A percentile compares a stretch with the other conserved stretches of the same genome.
Evolutionary conservation across 2,113 vertebrate genomes (phyloP).

Genomic region (Zosterops pallidus): DNA sequence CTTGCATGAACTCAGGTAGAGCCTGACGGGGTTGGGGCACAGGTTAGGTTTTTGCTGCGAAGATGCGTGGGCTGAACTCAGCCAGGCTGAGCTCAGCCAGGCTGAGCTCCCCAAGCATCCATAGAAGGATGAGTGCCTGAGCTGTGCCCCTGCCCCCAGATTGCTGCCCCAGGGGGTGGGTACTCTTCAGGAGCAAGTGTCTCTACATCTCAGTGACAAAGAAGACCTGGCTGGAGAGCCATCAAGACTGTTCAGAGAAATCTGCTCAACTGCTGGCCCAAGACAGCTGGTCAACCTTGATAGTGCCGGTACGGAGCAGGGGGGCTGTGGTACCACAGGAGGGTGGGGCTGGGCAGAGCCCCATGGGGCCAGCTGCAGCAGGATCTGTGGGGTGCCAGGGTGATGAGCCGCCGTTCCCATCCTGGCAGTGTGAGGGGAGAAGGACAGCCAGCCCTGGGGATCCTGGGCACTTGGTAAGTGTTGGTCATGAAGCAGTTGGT

Average conservation of each 20-base stretch:
- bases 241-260: fast-evolving
- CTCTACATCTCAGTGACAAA: neutral
- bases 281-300: fast-evolving
- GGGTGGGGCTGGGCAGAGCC: neutral
- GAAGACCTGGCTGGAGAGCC: fast-evolving
- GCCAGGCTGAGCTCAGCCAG: neutral
- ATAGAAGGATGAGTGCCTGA: fast-evolving
- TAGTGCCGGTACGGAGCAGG: neutral
- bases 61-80: fast-evolving
- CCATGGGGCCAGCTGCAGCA: fast-evolving
- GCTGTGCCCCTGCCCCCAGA: neutral
- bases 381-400: neutral
- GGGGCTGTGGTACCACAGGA: neutral
- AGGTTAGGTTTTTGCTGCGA: fast-evolving
- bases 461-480: neutral
- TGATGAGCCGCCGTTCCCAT: fast-evolving
- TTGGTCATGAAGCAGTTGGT: fast-evolving
- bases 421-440: no score
- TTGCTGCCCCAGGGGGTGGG: neutral
- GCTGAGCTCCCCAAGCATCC: neutral
- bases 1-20: slow-evolving; percentile 6
- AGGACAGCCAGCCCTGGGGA: no score
- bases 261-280: neutral
- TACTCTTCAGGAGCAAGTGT: slow-evolving; percentile 22
- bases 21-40: fast-evolving